A percentile compares a stretch with the other conserved stretches of the same genome.
Evolutionary conservation across 2,797 vertebrate genomes (phyloP).

Genomic region (Hafferia zeledoni): DNA sequence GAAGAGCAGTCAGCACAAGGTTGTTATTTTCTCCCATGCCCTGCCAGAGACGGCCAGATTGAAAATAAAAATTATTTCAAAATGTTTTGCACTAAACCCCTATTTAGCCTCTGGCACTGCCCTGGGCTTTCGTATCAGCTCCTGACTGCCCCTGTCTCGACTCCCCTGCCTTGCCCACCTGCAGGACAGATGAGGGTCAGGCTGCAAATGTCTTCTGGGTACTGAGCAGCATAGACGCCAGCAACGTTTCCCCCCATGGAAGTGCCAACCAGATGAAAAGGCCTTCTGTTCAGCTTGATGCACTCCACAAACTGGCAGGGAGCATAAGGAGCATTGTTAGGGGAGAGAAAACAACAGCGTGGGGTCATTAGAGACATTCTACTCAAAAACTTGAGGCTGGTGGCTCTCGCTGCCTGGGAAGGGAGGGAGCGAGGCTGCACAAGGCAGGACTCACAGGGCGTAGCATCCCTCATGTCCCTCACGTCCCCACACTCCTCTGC

Average conservation of each 20-base stretch:
- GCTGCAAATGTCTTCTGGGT: conserved; percentile 89
- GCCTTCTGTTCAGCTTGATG: conserved; percentile 88
- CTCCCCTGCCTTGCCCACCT: conserved; percentile 78
- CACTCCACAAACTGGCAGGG: conserved; percentile 88
- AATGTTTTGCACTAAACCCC: background rate
- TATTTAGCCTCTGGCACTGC: background rate
- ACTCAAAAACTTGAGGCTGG: background rate
- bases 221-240: conserved; percentile 90
- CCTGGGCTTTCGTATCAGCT: background rate
- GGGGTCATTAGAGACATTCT: background rate
- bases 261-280: conserved; percentile 92
- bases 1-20: background rate
- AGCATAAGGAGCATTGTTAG: conserved; percentile 33
- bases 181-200: conserved; percentile 94
- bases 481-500: background rate
- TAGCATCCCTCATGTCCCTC: background rate
- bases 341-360: background rate
- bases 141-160: rapidly evolving
- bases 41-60: background rate
- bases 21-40: background rate
- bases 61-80: background rate
- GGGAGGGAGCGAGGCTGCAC: rapidly evolving
- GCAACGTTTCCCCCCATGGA: conserved; percentile 96
- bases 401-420: background rate
- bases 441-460: background rate